Evolutionary conservation across 2,888 invertebrate species (phyloP), one percentile per base, ranked within the genome.

Genomic region (Geophilus truncorum): DNA sequence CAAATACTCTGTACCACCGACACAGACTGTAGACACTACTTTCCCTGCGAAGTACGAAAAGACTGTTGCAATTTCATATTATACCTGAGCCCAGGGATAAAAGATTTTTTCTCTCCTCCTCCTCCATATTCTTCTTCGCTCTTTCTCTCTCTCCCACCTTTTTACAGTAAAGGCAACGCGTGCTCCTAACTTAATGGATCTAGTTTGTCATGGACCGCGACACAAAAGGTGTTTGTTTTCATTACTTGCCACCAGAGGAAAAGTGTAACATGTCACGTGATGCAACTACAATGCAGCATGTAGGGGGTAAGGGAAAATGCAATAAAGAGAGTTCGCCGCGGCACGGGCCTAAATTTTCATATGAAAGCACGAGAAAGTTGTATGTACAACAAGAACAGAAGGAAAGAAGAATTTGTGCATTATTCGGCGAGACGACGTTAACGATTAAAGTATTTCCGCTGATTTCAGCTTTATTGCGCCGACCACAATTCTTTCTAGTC

Each of bases 171-270:
- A 62, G 62, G 10, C 62, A 28, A 62, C 9, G 62, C 62, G 62
- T 62, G 62, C 62, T 62, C 62, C 62, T 62, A 62, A 62, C 62
- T 62, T 62, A 62, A 62, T 62, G 62, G 62, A 62, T 62, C 62
- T 62, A 62, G 62, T 62, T 62, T 28, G 62, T 62, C 62, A 62
- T 62, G 62, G 62, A 62, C 62, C 62, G 25, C 62, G 62, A 62
- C 62, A 62, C 62, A 62, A 62, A 62, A 62, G 62, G 62, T 62
- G 62, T 62, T 62, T 62, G 62, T 62, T 62, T 62, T 62, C 62
- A 62, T 62, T 62, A 62, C 62, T 62, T 28, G 62, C 62, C 62
- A 62, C 62, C 62, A 23, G 62, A 62, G 62, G 62, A 62, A 62
- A 45, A 62, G 25, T 62, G 62, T 62, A 62, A 15, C 62, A 23